Evolutionary conservation across 1,140 invertebrate species (phyloP).

Genomic region (Zaprionus taronus): DNA sequence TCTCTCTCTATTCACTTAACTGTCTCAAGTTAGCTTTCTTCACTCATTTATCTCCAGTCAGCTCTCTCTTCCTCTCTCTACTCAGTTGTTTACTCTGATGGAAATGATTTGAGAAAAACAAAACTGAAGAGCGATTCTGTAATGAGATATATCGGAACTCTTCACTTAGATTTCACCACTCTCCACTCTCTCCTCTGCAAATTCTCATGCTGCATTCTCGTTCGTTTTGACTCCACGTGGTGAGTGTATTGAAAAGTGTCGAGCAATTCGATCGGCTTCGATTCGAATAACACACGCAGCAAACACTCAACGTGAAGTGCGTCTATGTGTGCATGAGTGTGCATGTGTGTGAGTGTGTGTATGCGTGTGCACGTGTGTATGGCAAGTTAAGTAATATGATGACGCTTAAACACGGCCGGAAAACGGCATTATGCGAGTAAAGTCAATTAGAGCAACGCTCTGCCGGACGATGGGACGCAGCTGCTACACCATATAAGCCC

Average conservation of each 20-base stretch:
- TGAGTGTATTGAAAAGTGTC: slow-evolving; percentile 20
- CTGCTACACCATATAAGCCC: neutral
- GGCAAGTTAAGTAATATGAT: slow-evolving; percentile 63
- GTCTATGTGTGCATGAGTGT: neutral
- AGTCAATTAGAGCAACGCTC: slow-evolving; percentile 68
- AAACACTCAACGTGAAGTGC: slow-evolving; percentile 13
- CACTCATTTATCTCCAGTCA: neutral
- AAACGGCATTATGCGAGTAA: slow-evolving; percentile 69
- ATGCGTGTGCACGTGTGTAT: slow-evolving; percentile 11
- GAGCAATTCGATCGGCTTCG: slow-evolving; percentile 16
- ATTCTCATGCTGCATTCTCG: neutral
- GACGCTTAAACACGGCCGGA: slow-evolving; percentile 72
- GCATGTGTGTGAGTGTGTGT: slow-evolving; percentile 1
- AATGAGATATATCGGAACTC: neutral
- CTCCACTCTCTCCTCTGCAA: neutral
- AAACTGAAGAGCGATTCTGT: neutral
- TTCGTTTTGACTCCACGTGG: neutral
- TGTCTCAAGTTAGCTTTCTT: neutral
- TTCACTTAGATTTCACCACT: neutral
- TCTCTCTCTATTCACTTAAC: too few species aligned
- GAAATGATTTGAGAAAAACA: neutral
- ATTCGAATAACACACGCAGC: slow-evolving; percentile 37
- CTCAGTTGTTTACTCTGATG: neutral
- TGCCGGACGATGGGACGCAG: neutral
- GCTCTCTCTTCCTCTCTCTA: neutral